Evolutionary conservation across 1,140 invertebrate species (phyloP).

Genomic region (Trichonephila clavipes): DNA sequence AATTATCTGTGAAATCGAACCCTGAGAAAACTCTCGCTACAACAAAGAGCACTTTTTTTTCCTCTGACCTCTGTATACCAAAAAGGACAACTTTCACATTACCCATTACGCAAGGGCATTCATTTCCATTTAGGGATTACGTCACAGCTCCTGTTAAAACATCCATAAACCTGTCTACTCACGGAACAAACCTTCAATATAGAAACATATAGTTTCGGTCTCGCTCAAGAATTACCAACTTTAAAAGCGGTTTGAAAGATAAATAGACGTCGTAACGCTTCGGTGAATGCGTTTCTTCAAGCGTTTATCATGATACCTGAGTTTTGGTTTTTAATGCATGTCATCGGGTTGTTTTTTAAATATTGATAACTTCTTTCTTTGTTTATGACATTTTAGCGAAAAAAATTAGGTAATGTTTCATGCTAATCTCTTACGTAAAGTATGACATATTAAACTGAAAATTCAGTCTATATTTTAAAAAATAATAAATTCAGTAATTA

Average conservation of each 20-base stretch:
- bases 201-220: background rate
- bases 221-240: background rate
- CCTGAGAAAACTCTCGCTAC: background rate
- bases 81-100: background rate
- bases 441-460: too few relatives aligned
- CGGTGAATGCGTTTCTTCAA: background rate
- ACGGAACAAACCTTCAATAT: background rate
- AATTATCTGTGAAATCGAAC: background rate
- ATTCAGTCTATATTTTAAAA: too few relatives aligned
- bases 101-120: background rate
- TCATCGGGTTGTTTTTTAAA: background rate
- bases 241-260: background rate
- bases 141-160: background rate
- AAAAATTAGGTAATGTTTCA: too few relatives aligned
- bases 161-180: conserved; percentile 19
- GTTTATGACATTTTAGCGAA: background rate
- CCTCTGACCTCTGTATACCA: background rate
- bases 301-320: background rate
- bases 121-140: background rate
- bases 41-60: background rate
- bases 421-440: too few relatives aligned
- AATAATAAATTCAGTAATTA: too few relatives aligned
- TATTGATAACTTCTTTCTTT: background rate
- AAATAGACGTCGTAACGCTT: background rate
- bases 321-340: background rate